phyloP scores from a whole-genome alignment of 2,888 invertebrate genomes.

The Idaea biselata region DNA sequence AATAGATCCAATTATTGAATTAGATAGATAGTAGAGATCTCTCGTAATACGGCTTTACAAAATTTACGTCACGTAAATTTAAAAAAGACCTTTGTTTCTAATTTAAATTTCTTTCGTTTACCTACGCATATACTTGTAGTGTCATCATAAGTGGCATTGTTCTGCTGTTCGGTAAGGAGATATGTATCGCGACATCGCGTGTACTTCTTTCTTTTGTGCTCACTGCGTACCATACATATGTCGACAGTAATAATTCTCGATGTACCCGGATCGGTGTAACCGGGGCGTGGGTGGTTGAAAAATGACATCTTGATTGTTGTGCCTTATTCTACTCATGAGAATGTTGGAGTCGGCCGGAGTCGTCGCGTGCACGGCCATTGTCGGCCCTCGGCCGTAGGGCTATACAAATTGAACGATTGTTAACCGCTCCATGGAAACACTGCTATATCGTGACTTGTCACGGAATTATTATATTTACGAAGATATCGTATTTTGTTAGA shows the following conservation, averaged over 20 bases:
- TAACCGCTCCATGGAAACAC: conserved; percentile 65
- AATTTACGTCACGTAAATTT: conserved; percentile 36
- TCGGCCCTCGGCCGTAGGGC: conserved; percentile 57
- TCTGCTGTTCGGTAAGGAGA: conserved; percentile 65
- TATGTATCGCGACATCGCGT: conserved; percentile 70
- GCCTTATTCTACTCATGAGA: conserved; percentile 78
- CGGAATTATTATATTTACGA: conserved; percentile 65
- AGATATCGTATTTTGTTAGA: conserved; percentile 56
- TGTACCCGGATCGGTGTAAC: conserved; percentile 54
- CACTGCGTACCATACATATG: conserved; percentile 41
- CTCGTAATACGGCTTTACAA: conserved; percentile 20
- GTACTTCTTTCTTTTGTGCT: conserved; percentile 68
- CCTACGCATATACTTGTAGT: neutral
- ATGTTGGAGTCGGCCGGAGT: conserved; percentile 58
- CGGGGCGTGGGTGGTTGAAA: conserved; percentile 79
- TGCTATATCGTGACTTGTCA: conserved; percentile 71
- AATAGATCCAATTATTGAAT: too few species aligned
- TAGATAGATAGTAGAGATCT: too few species aligned
- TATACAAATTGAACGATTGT: conserved; percentile 79
- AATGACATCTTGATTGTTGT: conserved; percentile 81
- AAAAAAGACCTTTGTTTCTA: conserved; percentile 38
- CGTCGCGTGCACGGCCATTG: conserved; percentile 74
- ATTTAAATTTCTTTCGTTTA: conserved; percentile 36
- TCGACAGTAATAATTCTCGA: conserved; percentile 76
- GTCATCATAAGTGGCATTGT: conserved; percentile 49